phyloP scores from a whole-genome alignment of 2,113 vertebrate species.

The Lasiurus borealis region DNA sequence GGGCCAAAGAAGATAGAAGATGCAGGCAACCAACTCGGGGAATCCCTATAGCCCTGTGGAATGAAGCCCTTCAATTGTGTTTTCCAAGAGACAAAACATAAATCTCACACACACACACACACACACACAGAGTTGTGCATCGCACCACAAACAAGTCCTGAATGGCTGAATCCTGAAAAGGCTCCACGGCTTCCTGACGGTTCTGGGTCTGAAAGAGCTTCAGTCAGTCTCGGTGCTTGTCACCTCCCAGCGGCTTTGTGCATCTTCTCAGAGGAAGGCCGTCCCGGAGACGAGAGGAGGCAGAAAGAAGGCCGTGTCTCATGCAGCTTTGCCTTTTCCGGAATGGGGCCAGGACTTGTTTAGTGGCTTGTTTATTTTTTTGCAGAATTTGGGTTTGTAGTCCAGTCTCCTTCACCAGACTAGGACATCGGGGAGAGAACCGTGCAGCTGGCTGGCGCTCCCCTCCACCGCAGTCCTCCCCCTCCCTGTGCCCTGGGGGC shows the following conservation, averaged over 20 bases:
- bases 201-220: conserved; percentile 33
- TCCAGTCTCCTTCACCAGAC: conserved; percentile 74
- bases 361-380: conserved; percentile 73
- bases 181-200: background rate
- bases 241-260: conserved; percentile 61
- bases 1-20: conserved; percentile 21
- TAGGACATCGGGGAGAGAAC: conserved; percentile 58
- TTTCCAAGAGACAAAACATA: conserved; percentile 60
- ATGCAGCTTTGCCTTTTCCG: conserved; percentile 65
- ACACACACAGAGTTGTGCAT: conserved; percentile 18
- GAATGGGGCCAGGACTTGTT: conserved; percentile 57
- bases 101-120: conserved; percentile 4
- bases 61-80: conserved; percentile 39
- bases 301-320: conserved; percentile 64
- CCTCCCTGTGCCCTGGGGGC: conserved; percentile 75
- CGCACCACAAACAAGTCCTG: conserved; percentile 41
- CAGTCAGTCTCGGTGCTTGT: background rate
- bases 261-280: conserved; percentile 71
- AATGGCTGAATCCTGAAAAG: conserved; percentile 62
- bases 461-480: conserved; percentile 58
- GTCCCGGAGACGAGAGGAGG: conserved; percentile 63
- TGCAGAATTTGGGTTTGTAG: conserved; percentile 75
- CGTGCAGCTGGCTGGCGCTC: conserved; percentile 50
- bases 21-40: background rate
- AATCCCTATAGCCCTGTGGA: conserved; percentile 7